Conservation (phyloP, 2,888 invertebrate species). For the Metopia argyrocephala region DNA sequence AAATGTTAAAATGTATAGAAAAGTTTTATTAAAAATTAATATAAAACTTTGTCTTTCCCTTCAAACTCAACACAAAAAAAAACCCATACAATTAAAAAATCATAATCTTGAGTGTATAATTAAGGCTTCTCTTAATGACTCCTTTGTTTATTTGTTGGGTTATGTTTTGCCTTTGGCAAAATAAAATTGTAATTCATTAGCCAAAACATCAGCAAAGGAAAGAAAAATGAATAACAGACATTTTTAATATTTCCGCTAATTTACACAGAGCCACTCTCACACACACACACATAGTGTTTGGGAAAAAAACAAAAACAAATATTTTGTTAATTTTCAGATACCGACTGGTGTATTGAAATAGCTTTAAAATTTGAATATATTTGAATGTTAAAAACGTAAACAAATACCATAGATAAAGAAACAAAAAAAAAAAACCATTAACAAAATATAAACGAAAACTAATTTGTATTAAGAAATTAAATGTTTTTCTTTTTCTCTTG, state of each 20-base stretch:
- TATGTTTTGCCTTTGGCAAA: slow-evolving; percentile 24
- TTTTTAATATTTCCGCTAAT: slow-evolving; percentile 40
- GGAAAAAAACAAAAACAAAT: neutral
- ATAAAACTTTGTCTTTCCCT: neutral
- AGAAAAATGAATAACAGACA: neutral
- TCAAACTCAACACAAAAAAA: neutral
- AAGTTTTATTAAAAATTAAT: neutral
- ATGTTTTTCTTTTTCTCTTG: too few species aligned
- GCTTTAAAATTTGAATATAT: too few species aligned
- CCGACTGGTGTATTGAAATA: too few species aligned
- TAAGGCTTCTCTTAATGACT: neutral
- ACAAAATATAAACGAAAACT: too few species aligned
- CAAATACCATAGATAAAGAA: too few species aligned
- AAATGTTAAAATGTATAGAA: neutral
- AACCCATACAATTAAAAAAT: too few species aligned
- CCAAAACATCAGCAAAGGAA: neutral
- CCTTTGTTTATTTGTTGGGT: neutral
- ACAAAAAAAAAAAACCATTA: too few species aligned
- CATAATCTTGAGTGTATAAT: slow-evolving; percentile 10
- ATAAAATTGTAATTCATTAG: slow-evolving; percentile 22
- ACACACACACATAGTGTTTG: neutral
- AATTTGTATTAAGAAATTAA: too few species aligned
- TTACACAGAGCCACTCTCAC: slow-evolving; percentile 25
- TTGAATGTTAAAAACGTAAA: too few species aligned
- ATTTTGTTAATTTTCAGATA: too few species aligned